phyloP scores from a whole-genome alignment of 1,140 invertebrate genomes.

The Drosophila nebulosa region DNA sequence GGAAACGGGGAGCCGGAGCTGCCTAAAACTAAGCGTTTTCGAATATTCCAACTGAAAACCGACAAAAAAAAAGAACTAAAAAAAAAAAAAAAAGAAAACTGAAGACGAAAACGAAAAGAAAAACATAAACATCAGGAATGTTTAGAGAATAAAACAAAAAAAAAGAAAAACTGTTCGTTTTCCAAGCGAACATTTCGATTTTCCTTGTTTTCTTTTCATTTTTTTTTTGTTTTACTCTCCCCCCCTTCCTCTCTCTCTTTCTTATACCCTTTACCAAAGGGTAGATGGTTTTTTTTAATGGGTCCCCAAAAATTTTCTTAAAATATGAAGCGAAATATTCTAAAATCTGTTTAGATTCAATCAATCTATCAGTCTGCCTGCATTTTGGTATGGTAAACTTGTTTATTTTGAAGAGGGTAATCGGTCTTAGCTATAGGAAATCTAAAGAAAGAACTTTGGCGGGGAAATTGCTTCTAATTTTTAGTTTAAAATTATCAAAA shows the following conservation, averaged over 20 bases:
- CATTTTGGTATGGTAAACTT: too few relatives aligned
- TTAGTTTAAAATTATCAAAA: too few relatives aligned
- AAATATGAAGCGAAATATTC: too few relatives aligned
- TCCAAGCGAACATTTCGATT: constrained; percentile 37
- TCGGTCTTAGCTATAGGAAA: too few relatives aligned
- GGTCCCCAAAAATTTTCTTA: too few relatives aligned
- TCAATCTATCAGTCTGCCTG: too few relatives aligned
- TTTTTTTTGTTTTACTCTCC: constrained; percentile 20
- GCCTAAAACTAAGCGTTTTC: constrained; percentile 60
- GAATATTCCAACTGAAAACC: constrained; percentile 17
- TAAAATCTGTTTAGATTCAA: too few relatives aligned
- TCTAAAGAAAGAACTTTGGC: too few relatives aligned
- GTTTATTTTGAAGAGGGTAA: too few relatives aligned
- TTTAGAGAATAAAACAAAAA: constrained; percentile 62
- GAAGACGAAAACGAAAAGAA: constrained; percentile 1
- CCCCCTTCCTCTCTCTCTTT: too few relatives aligned
- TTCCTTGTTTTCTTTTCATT: constrained; percentile 10
- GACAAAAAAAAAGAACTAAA: background rate
- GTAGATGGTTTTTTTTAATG: background rate
- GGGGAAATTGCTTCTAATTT: too few relatives aligned
- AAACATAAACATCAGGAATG: constrained; percentile 70
- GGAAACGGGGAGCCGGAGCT: constrained; percentile 30
- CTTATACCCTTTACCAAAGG: background rate
- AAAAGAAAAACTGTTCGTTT: constrained; percentile 33
- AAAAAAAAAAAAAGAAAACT: background rate